phyloP scores from a whole-genome alignment of 2,113 vertebrate species.

The Vireo altiloquus region DNA sequence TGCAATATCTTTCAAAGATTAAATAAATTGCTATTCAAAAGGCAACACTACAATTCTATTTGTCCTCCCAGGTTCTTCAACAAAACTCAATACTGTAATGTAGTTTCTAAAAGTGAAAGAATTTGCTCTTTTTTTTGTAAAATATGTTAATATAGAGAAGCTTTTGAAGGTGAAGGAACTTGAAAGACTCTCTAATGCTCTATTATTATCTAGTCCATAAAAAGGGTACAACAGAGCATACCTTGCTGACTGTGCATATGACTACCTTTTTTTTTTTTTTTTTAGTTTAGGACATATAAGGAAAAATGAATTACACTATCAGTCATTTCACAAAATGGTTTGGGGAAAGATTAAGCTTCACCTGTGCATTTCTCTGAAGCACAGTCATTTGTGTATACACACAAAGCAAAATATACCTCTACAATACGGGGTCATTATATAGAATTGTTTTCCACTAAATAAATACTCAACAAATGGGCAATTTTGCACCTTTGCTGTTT shows the following conservation, averaged over 20 bases:
- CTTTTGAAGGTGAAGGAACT: background rate
- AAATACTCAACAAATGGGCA: background rate
- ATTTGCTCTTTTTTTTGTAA: background rate
- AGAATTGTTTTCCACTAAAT: background rate
- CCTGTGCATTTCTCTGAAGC: background rate
- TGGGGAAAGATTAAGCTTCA: background rate
- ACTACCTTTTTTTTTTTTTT: background rate
- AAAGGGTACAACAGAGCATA: background rate
- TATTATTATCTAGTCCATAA: background rate
- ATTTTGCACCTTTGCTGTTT: background rate
- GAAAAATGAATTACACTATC: background rate
- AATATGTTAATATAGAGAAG: background rate
- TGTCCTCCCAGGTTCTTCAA: background rate
- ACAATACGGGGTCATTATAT: background rate
- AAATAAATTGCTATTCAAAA: slow-evolving; percentile 4
- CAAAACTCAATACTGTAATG: background rate
- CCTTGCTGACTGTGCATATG: background rate
- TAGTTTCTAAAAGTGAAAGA: background rate
- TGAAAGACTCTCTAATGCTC: background rate
- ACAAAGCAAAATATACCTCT: background rate
- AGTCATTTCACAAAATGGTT: background rate
- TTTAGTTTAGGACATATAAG: background rate
- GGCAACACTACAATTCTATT: background rate
- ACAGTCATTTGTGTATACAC: background rate
- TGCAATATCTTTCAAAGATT: background rate